Evolutionary conservation across 2,113 vertebrate species (phyloP).

Genomic region (Ardeotis arabs): DNA sequence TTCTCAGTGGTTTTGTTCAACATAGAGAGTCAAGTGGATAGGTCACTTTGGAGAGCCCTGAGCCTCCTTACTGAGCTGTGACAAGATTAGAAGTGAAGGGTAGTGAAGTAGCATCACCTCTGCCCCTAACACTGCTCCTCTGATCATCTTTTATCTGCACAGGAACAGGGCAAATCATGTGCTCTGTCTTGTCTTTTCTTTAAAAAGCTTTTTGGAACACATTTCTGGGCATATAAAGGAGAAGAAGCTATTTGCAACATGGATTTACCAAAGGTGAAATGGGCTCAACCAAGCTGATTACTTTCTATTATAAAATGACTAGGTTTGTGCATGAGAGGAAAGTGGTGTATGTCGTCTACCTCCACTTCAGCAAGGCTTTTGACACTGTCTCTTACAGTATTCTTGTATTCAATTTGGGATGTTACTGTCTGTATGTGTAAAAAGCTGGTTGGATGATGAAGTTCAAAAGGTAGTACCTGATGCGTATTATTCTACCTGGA

Average conservation of each 20-base stretch:
- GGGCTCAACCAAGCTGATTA: background rate
- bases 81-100: background rate
- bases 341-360: background rate
- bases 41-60: background rate
- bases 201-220: background rate
- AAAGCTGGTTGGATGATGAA: background rate
- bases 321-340: background rate
- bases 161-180: background rate
- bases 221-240: background rate
- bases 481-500: background rate
- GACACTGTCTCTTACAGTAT: background rate
- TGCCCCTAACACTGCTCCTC: background rate
- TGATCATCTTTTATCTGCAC: background rate
- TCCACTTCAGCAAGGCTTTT: background rate
- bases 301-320: background rate
- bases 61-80: background rate
- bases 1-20: background rate
- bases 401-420: background rate
- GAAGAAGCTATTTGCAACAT: background rate
- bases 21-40: background rate
- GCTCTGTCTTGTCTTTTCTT: background rate
- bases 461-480: background rate
- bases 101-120: background rate
- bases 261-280: background rate
- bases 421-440: background rate